These are phyloP conservation scores for Cottus gobio DNA, from an alignment of 2,113 vertebrate species.

Conservation along the genomic window DNA sequence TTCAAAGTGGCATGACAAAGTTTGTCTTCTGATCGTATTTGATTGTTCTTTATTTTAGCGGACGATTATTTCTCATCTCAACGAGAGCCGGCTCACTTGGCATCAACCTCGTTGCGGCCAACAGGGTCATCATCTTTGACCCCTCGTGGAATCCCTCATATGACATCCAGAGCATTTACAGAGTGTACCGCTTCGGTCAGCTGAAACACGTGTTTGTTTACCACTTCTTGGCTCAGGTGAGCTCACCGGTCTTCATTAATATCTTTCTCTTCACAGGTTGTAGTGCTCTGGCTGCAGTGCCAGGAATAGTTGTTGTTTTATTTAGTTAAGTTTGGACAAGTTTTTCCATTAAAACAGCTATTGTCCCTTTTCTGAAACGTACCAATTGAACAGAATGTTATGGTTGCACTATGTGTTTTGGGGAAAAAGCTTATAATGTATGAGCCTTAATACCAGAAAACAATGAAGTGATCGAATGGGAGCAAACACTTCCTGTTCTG, in stretches of 20 bases:
- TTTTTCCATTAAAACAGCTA: not conserved
- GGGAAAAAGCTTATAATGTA: not conserved
- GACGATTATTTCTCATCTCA: conserved; percentile 97
- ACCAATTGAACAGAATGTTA: not conserved
- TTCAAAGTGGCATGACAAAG: not conserved
- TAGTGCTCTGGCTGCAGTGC: not conserved
- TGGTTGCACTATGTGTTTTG: not conserved
- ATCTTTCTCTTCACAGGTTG: not conserved
- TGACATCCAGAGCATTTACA: conserved; percentile 98
- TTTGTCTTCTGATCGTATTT: not conserved
- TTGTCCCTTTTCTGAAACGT: not conserved
- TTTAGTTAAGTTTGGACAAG: not conserved
- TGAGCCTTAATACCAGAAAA: not conserved
- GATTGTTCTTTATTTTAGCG: conserved; percentile 76
- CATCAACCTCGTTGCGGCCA: conserved; percentile 96
- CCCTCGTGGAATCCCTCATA: conserved; percentile 98
- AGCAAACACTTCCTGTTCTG: not conserved
- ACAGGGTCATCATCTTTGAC: conserved; percentile 96
- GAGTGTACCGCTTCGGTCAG: conserved; percentile 98
- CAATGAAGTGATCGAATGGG: not conserved
- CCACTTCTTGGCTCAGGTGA: conserved; percentile 97
- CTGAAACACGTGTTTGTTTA: conserved; percentile 94
- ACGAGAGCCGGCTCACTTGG: conserved; percentile 96
- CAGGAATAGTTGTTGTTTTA: not conserved
- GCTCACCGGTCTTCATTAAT: not conserved